Evolutionary conservation across 1,140 invertebrate species (phyloP), one percentile per base, ranked within the genome.

Genomic region (Choristoneura fumiferana): DNA sequence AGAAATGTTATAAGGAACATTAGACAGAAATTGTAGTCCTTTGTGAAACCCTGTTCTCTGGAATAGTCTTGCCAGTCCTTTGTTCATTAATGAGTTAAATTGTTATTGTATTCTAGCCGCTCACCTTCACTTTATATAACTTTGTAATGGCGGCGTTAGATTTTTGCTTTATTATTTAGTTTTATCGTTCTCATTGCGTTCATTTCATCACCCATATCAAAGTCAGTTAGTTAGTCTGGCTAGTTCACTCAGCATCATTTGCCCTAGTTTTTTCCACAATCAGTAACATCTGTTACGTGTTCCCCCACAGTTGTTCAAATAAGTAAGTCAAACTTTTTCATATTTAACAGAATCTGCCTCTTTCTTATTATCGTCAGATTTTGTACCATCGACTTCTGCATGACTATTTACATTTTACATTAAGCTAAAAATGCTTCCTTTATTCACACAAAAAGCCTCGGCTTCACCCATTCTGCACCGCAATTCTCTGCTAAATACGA

Each of bases 401-500:
- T 5, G 40, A 29, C 22, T 17, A 18, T 45, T 45, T 13, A 29
- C 43, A 13, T 49, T 49, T 49, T 49, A 29, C 18, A 13, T 49
- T 49, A 29, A 33, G 43, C 43, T 0, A 49, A 49, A 39, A 33
- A 33, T 33, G 17, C 12, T 49, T 18, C 18, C 43, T 22, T 29
- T 49, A 49, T 49, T 49, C 18, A 33, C 18, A 49, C n/a, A 49
- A 29, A 29, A 49, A 49, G 43, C 18, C 6, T n/a, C 22, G 4
- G 43, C 22, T 49, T 49, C 18, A 49, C 43, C n/a, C 43, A 49
- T 49, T 49, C 18, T 13, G 43, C 12, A 18, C 17, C 10, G 43
- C 43, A 49, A 29, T 18, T 29, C 43, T 49, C 22, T 49, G 22
- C 43, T 49, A 49, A 49, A 49, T 49, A 49, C 43, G 43, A 49